A percentile compares a stretch with the other conserved stretches of the same genome.
Evolutionary conservation across 2,888 invertebrate genomes (phyloP).

Genomic region (Chironomus riparius): DNA sequence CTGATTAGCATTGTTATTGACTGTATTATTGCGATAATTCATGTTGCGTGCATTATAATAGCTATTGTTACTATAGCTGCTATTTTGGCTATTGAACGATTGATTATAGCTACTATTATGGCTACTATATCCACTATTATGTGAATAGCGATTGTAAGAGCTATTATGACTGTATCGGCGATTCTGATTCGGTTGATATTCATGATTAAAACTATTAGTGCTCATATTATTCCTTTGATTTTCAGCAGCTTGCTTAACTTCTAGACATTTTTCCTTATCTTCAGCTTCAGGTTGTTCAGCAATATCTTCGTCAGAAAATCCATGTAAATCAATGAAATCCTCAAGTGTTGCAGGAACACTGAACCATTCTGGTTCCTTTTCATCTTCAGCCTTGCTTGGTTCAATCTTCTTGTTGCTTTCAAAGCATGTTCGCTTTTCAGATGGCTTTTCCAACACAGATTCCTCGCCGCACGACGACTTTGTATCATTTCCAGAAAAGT

Average conservation of each 20-base stretch:
- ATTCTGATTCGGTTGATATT: background rate
- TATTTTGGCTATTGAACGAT: background rate
- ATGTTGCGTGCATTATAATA: background rate
- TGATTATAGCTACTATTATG: background rate
- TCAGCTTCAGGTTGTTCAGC: background rate
- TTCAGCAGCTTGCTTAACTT: background rate
- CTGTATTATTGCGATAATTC: background rate
- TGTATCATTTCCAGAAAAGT: background rate
- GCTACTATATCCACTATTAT: background rate
- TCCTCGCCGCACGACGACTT: background rate
- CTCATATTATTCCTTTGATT: background rate
- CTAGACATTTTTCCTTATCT: background rate
- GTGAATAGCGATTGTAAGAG: background rate
- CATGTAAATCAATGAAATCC: conserved; percentile 17
- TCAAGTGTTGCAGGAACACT: background rate
- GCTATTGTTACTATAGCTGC: background rate
- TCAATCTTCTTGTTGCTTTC: background rate
- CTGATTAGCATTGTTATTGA: background rate
- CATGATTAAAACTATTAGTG: background rate
- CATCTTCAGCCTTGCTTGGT: background rate
- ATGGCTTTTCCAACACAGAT: background rate
- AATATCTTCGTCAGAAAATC: conserved; percentile 10
- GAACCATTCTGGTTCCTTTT: conserved; percentile 18
- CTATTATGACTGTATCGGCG: background rate
- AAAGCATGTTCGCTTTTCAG: no score